Evolutionary conservation across 2,888 invertebrate genomes (phyloP).

Genomic region (Phanerotoma sp.): DNA sequence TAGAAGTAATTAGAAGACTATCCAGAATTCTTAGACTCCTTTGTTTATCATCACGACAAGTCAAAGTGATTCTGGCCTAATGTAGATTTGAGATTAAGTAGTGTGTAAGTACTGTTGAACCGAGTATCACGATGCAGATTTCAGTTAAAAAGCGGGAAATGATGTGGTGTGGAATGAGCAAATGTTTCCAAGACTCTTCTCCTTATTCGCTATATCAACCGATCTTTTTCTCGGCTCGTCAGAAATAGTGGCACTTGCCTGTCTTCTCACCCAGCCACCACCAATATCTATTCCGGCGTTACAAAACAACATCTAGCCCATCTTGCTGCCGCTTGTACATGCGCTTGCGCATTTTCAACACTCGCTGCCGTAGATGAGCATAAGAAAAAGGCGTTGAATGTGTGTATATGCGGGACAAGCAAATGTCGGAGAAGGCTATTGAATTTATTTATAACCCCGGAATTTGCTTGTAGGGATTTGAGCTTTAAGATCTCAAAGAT

Average conservation of each 20-base stretch:
- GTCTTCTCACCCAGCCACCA: slow-evolving; percentile 43
- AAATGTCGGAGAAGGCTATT: slow-evolving; percentile 26
- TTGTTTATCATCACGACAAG: no score
- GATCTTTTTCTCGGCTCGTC: slow-evolving; percentile 44
- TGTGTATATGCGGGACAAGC: slow-evolving; percentile 11
- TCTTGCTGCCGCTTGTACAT: slow-evolving; percentile 29
- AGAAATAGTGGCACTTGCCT: slow-evolving; percentile 59
- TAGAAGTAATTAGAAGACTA: no score
- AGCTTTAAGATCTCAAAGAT: slow-evolving; percentile 6
- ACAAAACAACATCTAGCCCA: slow-evolving; percentile 56
- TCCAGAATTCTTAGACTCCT: no score
- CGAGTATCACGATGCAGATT: no score
- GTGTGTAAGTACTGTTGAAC: no score
- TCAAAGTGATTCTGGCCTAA: no score
- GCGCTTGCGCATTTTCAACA: slow-evolving; percentile 30
- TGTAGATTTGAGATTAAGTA: no score
- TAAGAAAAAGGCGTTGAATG: slow-evolving; percentile 14
- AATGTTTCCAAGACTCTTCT: slow-evolving; percentile 6
- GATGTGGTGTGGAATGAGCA: no score
- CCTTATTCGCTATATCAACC: slow-evolving; percentile 19
- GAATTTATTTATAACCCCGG: slow-evolving; percentile 46
- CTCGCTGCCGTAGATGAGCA: slow-evolving; percentile 13
- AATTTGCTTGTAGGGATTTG: slow-evolving; percentile 26
- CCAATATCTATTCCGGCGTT: slow-evolving; percentile 61
- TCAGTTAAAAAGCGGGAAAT: no score